Percentiles rank a stretch among this genome's conserved stretches.
Evolutionary conservation across 2,888 invertebrate species (phyloP).

Genomic region (Eretmocerus hayati): DNA sequence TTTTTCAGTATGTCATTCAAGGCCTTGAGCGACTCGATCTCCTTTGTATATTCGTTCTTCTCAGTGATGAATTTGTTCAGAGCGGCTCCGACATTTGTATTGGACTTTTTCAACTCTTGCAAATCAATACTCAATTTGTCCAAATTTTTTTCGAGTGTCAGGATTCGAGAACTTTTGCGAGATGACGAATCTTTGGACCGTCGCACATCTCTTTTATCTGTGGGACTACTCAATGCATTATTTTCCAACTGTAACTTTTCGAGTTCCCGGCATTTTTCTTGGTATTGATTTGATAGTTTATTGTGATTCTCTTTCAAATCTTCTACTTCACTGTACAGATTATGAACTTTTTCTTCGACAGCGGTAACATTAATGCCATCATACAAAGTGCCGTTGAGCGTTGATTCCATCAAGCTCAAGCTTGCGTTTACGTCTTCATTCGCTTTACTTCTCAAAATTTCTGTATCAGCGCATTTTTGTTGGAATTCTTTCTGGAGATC

Average conservation of each 20-base stretch:
- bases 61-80: constrained; percentile 27
- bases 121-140: constrained; percentile 28
- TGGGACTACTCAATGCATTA: not conserved
- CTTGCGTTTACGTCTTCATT: constrained; percentile 30
- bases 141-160: constrained; percentile 28
- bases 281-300: constrained; percentile 28
- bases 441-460: constrained; percentile 31
- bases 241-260: constrained; percentile 28
- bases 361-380: constrained; percentile 32
- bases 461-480: constrained; percentile 30
- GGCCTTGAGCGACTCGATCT: constrained; percentile 28
- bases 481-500: constrained; percentile 34
- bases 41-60: constrained; percentile 17
- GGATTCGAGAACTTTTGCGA: constrained; percentile 23
- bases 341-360: constrained; percentile 34
- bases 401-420: constrained; percentile 23
- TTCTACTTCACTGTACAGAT: constrained; percentile 31
- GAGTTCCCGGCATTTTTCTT: constrained; percentile 33
- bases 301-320: constrained; percentile 30
- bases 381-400: constrained; percentile 27
- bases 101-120: constrained; percentile 23
- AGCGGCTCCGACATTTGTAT: constrained; percentile 12
- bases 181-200: constrained; percentile 1
- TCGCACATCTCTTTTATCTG: constrained; percentile 3
- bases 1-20: constrained; percentile 18